Base-by-base conservation (phyloP, 2,113 vertebrate genomes). In the Grammomys dolichurus region DNA sequence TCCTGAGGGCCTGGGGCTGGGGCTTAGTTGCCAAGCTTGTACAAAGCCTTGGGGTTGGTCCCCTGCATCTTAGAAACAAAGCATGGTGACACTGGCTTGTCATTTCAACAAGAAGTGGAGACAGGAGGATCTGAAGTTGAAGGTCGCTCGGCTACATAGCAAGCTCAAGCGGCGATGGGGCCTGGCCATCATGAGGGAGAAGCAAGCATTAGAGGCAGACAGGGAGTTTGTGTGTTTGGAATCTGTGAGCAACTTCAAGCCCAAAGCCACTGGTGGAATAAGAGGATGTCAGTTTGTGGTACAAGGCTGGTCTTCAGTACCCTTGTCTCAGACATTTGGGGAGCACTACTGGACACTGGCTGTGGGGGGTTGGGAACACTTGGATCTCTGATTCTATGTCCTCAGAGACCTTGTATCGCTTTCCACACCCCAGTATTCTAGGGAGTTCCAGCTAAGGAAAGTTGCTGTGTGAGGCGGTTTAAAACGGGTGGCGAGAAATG, bases 351-450 rank as follows among this genome's bases (percentile, higher is more conserved):
- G 11, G 31, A 28, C 43, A 14, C 4, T 11, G 24, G 48, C 14
- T 40, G 5, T 28, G 67, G 31, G 43, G n/a, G n/a, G 7, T 12
- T 89, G 86, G 20, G 56, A 46, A 7, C 0, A 22, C 4, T 7
- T 26, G 75, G 46, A 28, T 14, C 2, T 1, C 0, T 0, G 22
- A n/a, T 3, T 10, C 70, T 2, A 0, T 1, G 11, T 10, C 51
- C 60, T 85, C 33, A 3, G 1, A 14, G 58, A 36, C 14, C 76
- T 33, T 22, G 1, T 0, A 9, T 46, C 75, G 12, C 77, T n/a
- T 31, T n/a, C 63, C 22, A 22, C 33, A 10, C 17, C 3, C 13
- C 2, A 4, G 46, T 13, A 7, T 26, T 46, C 58, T 43, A 0
- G 73, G 72, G 63, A 70, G 67, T 0, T 0, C 20, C 70, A 4